Base-by-base conservation (phyloP, 2,888 invertebrate species). In the Noctua janthe region DNA sequence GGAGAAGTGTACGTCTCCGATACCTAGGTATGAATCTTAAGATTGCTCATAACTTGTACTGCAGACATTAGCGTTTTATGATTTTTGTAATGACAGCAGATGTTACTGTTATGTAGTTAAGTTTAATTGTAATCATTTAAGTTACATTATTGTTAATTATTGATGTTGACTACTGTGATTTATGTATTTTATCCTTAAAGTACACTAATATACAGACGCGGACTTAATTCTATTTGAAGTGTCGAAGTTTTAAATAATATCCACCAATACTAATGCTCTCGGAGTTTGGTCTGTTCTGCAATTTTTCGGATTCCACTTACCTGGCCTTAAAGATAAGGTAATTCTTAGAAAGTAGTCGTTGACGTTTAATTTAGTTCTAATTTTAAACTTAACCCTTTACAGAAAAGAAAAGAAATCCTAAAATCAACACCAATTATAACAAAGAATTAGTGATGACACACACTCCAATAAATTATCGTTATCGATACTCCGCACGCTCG, bases 381-480 rank as follows among this genome's bases (percentile, higher is more conserved):
- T 54, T 3, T 13, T 13, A 80, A 59, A 1, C 5, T 23, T 8
- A n/a, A 54, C 17, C 23, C 35, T 11, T 35, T 72, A 6, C 29
- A 56, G 7, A 35, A 79, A 84, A 64, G 13, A n/a, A 82, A 78
- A 78, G 39, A 43, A 6, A 15, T n/a, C 17, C 8, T 69, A 85
- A 83, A 82, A 81, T 86, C 82, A 83, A 83, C 43, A 75, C 81
- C 88, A 89, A 88, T 90, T 90, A 90, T 69, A 83, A 85, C 47
- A 78, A 29, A 85, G 80, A 87, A 91, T 89, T 92, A 94, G 93
- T 93, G 94, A 92, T 92, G 94, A 88, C 89, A 91, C 90, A 89
- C 81, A 80, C 84, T 80, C 85, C 85, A 89, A 90, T 87, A 90
- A 90, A 89, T 90, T 86, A 83, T 78, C 88, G 89, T 80, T 91